phyloP scores from a whole-genome alignment of 2,888 invertebrate species.

The Resseliella maxima region DNA sequence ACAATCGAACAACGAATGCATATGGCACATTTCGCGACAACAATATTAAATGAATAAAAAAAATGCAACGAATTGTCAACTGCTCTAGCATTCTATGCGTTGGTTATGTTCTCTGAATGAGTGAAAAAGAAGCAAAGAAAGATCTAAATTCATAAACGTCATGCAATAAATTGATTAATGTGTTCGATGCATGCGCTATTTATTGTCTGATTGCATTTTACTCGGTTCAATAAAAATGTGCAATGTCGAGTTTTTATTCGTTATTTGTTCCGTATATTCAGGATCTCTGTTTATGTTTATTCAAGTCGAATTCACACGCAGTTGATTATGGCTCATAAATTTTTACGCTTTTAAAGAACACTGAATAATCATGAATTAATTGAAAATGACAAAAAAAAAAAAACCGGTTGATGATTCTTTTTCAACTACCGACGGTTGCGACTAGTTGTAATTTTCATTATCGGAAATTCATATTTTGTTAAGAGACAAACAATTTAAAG shows the following conservation, averaged over 20 bases:
- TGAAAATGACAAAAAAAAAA: slow-evolving; percentile 37
- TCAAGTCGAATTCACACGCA: slow-evolving; percentile 48
- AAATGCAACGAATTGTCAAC: background rate
- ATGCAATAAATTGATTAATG: slow-evolving; percentile 55
- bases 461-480: slow-evolving; percentile 18
- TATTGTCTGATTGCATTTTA: slow-evolving; percentile 48
- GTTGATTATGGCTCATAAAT: slow-evolving; percentile 44
- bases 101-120: background rate
- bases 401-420: slow-evolving; percentile 32
- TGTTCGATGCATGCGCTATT: slow-evolving; percentile 43
- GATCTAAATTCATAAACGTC: slow-evolving; percentile 45
- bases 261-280: background rate
- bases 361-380: slow-evolving; percentile 40
- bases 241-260: background rate
- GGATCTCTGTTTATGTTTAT: slow-evolving; percentile 6
- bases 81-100: background rate
- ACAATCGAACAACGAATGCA: slow-evolving; percentile 41
- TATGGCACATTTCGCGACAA: slow-evolving; percentile 4
- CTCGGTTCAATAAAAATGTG: slow-evolving; percentile 32
- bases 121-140: background rate
- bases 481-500: background rate
- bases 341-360: slow-evolving; percentile 48
- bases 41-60: no score
- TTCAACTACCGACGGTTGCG: background rate
- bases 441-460: slow-evolving; percentile 37